Percentiles rank a stretch among this genome's conserved stretches.
Evolutionary conservation across 2,888 invertebrate genomes (phyloP).

Genomic region (Ceriagrion tenellum): DNA sequence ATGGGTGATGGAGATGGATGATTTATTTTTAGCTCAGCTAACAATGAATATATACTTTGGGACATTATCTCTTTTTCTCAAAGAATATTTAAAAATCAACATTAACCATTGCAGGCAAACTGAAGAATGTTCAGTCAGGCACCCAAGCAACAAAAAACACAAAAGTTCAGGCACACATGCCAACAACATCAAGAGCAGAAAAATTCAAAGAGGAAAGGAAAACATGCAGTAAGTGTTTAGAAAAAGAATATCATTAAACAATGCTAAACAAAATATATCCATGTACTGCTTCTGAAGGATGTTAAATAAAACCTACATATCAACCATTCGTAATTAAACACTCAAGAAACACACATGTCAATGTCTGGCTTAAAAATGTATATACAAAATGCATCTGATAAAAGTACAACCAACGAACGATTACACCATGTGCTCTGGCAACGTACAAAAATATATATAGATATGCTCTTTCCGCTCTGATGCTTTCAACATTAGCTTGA

Average conservation of each 20-base stretch:
- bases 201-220: slow-evolving; percentile 56
- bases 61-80: slow-evolving; percentile 66
- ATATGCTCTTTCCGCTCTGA: slow-evolving; percentile 37
- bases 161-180: slow-evolving; percentile 62
- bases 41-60: slow-evolving; percentile 67
- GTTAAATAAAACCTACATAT: slow-evolving; percentile 53
- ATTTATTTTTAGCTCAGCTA: slow-evolving; percentile 64
- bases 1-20: slow-evolving; percentile 64
- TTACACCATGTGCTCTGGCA: slow-evolving; percentile 22
- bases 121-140: slow-evolving; percentile 67
- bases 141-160: slow-evolving; percentile 63
- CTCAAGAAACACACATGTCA: slow-evolving; percentile 64
- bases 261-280: slow-evolving; percentile 60
- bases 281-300: slow-evolving; percentile 42
- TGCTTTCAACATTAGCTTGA: slow-evolving; percentile 60
- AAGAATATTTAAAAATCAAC: slow-evolving; percentile 58
- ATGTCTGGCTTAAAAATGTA: slow-evolving; percentile 59
- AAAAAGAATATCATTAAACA: slow-evolving; percentile 51
- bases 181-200: slow-evolving; percentile 66
- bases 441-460: neutral
- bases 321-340: slow-evolving; percentile 59
- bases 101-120: slow-evolving; percentile 65
- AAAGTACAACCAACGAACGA: slow-evolving; percentile 59
- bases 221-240: slow-evolving; percentile 55
- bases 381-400: slow-evolving; percentile 64